phyloP scores from a whole-genome alignment of 2,797 vertebrate species.

The Erethizon dorsatum region DNA sequence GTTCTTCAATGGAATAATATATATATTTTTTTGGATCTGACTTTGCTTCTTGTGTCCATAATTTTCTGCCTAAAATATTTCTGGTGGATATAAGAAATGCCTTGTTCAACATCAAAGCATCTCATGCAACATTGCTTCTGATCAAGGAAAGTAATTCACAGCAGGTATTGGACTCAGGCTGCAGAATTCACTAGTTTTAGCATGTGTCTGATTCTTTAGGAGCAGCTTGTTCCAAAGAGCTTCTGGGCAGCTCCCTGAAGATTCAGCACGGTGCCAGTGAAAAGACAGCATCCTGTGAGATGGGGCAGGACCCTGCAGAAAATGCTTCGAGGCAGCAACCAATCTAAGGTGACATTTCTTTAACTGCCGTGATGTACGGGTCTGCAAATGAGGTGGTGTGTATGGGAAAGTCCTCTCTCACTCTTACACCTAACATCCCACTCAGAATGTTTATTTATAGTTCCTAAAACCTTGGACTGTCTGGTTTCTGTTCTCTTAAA shows the following conservation, averaged over 20 bases:
- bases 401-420: not conserved
- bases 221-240: not conserved
- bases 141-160: not conserved
- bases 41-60: not conserved
- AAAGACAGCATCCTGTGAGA: not conserved
- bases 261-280: not conserved
- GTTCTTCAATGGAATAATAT: not conserved
- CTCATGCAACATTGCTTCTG: not conserved
- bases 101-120: not conserved
- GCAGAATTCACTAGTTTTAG: not conserved
- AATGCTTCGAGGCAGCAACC: not conserved
- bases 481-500: not conserved
- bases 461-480: too few relatives aligned
- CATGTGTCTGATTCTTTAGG: too few relatives aligned
- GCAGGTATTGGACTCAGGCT: not conserved
- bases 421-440: not conserved
- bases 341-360: not conserved
- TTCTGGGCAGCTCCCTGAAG: not conserved
- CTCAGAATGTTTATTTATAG: constrained; percentile 9
- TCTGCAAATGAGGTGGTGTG: not conserved
- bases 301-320: not conserved
- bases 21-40: not conserved
- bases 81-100: not conserved
- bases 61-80: not conserved
- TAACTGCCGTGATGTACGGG: not conserved